Percentiles rank a stretch among this genome's conserved stretches.
Evolutionary conservation across 2,888 invertebrate species (phyloP).

Genomic region (Rhabditoides inermis): DNA sequence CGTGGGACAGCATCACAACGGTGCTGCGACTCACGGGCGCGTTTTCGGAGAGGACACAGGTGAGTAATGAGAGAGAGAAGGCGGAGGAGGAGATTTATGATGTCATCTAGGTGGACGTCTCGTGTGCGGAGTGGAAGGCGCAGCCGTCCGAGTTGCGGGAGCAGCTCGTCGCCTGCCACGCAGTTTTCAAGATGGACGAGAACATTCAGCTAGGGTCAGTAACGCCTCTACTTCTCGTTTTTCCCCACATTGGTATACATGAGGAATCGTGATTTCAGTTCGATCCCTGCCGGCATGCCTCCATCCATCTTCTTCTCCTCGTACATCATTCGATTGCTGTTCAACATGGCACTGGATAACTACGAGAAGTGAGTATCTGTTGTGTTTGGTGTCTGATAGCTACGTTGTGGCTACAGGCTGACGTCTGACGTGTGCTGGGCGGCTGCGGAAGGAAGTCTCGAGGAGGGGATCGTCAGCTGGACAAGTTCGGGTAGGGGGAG

Average conservation of each 20-base stretch:
- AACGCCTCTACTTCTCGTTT: not conserved
- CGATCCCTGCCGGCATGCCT: constrained; percentile 63
- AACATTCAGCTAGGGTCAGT: constrained; percentile 18
- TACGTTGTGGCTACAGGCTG: constrained; percentile 5
- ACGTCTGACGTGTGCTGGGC: constrained; percentile 19
- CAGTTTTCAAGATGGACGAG: constrained; percentile 40
- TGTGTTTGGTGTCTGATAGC: constrained; percentile 2
- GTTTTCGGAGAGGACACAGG: constrained; percentile 58
- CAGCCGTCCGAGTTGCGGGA: constrained; percentile 12
- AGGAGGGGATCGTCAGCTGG: constrained; percentile 38
- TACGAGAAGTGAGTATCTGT: constrained; percentile 72
- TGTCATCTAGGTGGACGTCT: not conserved
- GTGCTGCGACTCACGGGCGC: constrained; percentile 84
- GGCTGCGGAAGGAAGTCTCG: constrained; percentile 14
- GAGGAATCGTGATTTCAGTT: constrained; percentile 8
- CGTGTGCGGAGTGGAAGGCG: constrained; percentile 23
- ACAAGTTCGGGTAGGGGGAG: constrained; percentile 21
- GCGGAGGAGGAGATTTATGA: not conserved
- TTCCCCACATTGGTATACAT: not conserved
- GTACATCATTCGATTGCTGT: constrained; percentile 75
- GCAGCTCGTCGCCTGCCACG: constrained; percentile 32
- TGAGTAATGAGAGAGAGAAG: constrained; percentile 4
- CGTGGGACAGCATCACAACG: constrained; percentile 84
- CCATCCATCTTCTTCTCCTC: constrained; percentile 73
- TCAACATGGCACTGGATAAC: constrained; percentile 87